Evolutionary conservation across 2,888 invertebrate genomes (phyloP).

Genomic region (Leptinotarsa peninsularis): DNA sequence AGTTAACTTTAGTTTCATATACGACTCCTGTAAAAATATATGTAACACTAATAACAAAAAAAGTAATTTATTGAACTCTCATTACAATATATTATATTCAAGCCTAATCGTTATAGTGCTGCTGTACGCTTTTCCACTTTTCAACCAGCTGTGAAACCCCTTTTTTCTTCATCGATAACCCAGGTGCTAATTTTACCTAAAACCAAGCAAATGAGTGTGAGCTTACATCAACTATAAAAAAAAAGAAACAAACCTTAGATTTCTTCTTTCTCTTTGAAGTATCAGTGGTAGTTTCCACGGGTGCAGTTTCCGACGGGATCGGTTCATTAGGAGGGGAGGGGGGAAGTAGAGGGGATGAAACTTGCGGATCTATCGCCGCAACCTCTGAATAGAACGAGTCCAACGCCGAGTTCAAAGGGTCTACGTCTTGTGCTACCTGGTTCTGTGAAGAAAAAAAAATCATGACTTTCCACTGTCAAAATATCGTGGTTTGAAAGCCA

Average conservation of each 20-base stretch:
- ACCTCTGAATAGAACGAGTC: slow-evolving; percentile 74
- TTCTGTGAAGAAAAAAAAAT: background rate
- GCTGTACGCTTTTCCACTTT: slow-evolving; percentile 78
- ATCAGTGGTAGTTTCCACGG: slow-evolving; percentile 49
- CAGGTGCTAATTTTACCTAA: slow-evolving; percentile 70
- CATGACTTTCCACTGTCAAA: no score
- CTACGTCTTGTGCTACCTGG: slow-evolving; percentile 23
- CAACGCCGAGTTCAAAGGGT: slow-evolving; percentile 61
- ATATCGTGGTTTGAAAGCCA: no score
- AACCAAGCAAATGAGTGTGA: slow-evolving; percentile 21
- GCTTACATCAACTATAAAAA: background rate
- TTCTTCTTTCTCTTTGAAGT: slow-evolving; percentile 65
- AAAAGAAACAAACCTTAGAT: slow-evolving; percentile 56
- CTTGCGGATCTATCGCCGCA: slow-evolving; percentile 64
- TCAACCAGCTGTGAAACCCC: slow-evolving; percentile 77
- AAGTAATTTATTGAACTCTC: slow-evolving; percentile 19
- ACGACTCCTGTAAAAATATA: no score
- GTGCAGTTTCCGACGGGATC: slow-evolving; percentile 9
- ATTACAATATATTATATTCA: slow-evolving; percentile 20
- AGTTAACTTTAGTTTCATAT: no score
- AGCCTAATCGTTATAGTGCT: slow-evolving; percentile 41
- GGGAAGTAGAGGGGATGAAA: slow-evolving; percentile 38
- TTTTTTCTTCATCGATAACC: slow-evolving; percentile 77
- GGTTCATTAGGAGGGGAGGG: slow-evolving; percentile 23
- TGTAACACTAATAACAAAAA: background rate